Conservation (phyloP, 2,113 vertebrate species). For the Ahaetulla prasina region DNA sequence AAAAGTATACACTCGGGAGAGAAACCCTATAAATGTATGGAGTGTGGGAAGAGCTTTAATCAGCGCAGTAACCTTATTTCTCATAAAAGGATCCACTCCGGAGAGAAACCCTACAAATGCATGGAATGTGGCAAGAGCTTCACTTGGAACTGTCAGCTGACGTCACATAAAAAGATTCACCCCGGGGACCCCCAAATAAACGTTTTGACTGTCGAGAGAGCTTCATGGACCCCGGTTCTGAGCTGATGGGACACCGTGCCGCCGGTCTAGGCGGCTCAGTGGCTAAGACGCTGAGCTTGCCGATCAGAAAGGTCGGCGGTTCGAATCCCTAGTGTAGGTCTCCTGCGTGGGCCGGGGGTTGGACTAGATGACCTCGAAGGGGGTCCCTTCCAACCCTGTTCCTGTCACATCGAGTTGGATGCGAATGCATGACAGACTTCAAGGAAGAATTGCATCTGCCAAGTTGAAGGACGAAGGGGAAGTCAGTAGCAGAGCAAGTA, state of each 20-base stretch:
- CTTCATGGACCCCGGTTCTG: not conserved
- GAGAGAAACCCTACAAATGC: not conserved
- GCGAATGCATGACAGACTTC: not conserved
- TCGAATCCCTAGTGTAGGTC: too few species aligned
- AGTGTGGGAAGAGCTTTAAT: not conserved
- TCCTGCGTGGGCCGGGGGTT: too few species aligned
- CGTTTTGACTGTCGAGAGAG: not conserved
- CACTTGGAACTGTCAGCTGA: not conserved
- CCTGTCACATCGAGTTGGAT: not conserved
- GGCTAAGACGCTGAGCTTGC: too few species aligned
- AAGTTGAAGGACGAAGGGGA: not conserved
- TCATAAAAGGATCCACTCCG: not conserved
- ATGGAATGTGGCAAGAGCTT: not conserved
- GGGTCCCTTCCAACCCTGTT: too few species aligned
- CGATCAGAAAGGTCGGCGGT: too few species aligned
- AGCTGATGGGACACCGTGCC: not conserved
- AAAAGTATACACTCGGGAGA: not conserved
- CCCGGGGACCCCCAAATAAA: not conserved
- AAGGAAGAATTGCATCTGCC: not conserved
- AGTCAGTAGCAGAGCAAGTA: not conserved
- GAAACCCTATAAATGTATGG: not conserved
- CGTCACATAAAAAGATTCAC: not conserved
- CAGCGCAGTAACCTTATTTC: not conserved
- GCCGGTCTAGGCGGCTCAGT: too few species aligned
- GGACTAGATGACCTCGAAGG: too few species aligned